A percentile compares a stretch with the other conserved stretches of the same genome.
Conservation (phyloP, 1,140 invertebrate genomes). For the Drosophila carrolli region DNA sequence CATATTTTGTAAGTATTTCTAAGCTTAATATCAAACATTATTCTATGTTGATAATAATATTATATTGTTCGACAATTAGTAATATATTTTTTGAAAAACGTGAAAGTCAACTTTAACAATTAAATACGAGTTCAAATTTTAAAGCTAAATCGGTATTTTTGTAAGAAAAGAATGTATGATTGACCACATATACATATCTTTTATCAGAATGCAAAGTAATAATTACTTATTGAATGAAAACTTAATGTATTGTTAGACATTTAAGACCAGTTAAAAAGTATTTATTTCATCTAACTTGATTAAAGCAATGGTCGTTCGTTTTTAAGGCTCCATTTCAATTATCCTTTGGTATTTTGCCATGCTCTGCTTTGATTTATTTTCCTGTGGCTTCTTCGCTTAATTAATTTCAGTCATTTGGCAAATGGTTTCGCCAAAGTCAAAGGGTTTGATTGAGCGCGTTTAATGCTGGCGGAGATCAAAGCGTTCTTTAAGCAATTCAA, state of each 20-base stretch:
- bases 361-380: constrained; percentile 24
- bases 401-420: constrained; percentile 78
- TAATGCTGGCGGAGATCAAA: constrained; percentile 76
- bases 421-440: constrained; percentile 70
- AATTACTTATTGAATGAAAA: background rate
- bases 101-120: too few relatives aligned
- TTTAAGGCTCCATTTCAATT: constrained; percentile 26
- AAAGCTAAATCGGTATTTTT: too few relatives aligned
- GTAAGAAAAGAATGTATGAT: too few relatives aligned
- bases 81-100: too few relatives aligned
- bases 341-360: constrained; percentile 15
- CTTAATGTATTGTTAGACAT: background rate
- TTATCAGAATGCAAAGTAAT: too few relatives aligned
- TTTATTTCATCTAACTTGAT: background rate
- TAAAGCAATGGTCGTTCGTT: background rate
- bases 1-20: too few relatives aligned
- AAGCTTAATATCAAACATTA: too few relatives aligned
- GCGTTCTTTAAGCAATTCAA: constrained; percentile 51
- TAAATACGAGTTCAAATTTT: too few relatives aligned
- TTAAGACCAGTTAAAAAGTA: background rate
- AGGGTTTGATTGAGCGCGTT: constrained; percentile 77
- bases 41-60: too few relatives aligned
- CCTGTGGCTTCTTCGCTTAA: constrained; percentile 74
- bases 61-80: too few relatives aligned
- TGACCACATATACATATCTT: too few relatives aligned